These are phyloP conservation scores for Zeugodacus cucurbitae DNA, from an alignment of 1,140 invertebrate genomes.

Conservation along the genomic window DNA sequence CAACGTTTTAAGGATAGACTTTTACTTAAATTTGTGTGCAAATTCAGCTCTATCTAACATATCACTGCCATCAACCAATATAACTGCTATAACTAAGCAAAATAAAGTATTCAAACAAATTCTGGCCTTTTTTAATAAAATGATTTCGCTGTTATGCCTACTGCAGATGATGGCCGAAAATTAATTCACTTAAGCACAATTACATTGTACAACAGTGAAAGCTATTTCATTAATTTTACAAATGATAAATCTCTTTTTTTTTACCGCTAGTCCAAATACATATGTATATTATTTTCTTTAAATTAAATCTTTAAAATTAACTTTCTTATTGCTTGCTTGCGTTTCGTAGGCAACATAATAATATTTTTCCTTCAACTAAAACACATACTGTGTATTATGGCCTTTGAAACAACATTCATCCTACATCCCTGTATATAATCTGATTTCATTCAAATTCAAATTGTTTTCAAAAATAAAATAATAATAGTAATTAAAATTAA, in stretches of 20 bases:
- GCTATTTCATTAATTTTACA: no score
- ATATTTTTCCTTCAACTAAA: not conserved
- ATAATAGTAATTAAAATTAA: not conserved
- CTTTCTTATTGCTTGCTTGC: not conserved
- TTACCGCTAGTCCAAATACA: no score
- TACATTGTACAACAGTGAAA: not conserved
- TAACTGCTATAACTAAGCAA: not conserved
- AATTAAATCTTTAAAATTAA: no score
- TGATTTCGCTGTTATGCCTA: no score
- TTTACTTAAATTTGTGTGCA: not conserved
- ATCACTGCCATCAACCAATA: not conserved
- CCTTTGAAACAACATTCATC: not conserved
- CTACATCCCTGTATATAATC: not conserved
- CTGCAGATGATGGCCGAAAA: not conserved
- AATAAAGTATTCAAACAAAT: no score
- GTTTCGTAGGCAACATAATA: not conserved
- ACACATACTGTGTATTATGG: slow-evolving; percentile 3
- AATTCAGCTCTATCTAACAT: not conserved
- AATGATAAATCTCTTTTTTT: no score
- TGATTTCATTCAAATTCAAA: not conserved
- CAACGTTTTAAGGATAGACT: not conserved
- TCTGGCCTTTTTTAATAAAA: no score
- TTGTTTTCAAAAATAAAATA: not conserved
- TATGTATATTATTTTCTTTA: no score
- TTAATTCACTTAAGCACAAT: not conserved